These are phyloP conservation scores for Ectemnius cavifrons DNA, from an alignment of 2,888 invertebrate species.

Conservation along the genomic window DNA sequence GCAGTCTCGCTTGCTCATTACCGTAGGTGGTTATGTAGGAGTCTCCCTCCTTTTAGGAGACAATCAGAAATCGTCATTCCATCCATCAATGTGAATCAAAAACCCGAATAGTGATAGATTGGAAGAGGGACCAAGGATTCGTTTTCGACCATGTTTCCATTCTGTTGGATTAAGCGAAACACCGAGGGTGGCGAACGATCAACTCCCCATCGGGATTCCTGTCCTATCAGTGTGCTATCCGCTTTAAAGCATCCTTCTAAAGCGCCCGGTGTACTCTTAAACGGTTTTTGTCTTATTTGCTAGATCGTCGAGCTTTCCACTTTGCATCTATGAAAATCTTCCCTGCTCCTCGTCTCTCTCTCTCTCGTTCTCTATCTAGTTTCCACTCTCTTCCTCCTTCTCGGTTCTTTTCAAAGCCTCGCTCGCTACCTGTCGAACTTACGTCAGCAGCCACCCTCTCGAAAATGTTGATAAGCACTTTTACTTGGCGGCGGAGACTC, in stretches of 20 bases:
- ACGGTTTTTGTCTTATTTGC: slow-evolving; percentile 12
- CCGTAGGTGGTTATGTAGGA: not conserved
- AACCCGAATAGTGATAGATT: not conserved
- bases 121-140: not conserved
- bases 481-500: not conserved
- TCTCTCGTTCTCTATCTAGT: not conserved
- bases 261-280: slow-evolving; percentile 1
- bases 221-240: slow-evolving; percentile 3
- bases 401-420: not conserved
- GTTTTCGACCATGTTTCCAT: not conserved
- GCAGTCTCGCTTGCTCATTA: not conserved
- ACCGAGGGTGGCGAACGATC: no score
- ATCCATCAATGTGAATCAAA: not conserved
- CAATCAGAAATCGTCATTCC: not conserved
- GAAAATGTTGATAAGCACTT: slow-evolving; percentile 5
- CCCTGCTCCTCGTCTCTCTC: not conserved
- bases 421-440: not conserved
- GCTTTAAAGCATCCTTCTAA: slow-evolving; percentile 6
- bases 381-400: not conserved
- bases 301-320: slow-evolving; percentile 8
- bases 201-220: not conserved
- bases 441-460: not conserved
- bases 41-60: not conserved
- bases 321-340: slow-evolving; percentile 9
- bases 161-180: not conserved